These are phyloP conservation scores for Synanthedon tipuliformis DNA, from an alignment of 2,888 invertebrate genomes.

Conservation along the genomic window DNA sequence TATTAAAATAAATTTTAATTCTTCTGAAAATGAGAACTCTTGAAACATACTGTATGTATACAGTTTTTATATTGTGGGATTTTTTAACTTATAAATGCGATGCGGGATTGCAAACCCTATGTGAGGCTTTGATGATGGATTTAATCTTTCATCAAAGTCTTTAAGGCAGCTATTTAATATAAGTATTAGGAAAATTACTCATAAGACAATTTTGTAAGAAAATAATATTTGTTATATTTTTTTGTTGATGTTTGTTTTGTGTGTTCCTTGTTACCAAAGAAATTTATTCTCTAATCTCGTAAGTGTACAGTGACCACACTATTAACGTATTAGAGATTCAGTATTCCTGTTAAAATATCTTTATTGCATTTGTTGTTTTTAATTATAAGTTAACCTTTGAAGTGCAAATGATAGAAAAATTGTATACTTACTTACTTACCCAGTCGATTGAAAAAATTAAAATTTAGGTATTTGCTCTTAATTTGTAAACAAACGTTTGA, in stretches of 20 bases:
- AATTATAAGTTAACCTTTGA: slow-evolving; percentile 53
- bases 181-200: slow-evolving; percentile 11
- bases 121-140: too few relatives aligned
- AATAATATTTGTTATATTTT: slow-evolving; percentile 58
- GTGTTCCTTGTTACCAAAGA: slow-evolving; percentile 71
- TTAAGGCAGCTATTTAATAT: slow-evolving; percentile 1
- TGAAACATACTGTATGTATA: too few relatives aligned
- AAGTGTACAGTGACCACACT: slow-evolving; percentile 13
- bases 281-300: slow-evolving; percentile 3
- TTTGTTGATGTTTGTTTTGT: slow-evolving; percentile 59
- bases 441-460: too few relatives aligned
- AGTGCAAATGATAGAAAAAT: slow-evolving; percentile 46
- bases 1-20: too few relatives aligned
- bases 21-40: too few relatives aligned
- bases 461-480: too few relatives aligned
- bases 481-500: too few relatives aligned
- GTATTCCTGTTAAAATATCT: slow-evolving; percentile 43
- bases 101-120: too few relatives aligned
- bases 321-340: slow-evolving; percentile 40
- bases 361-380: slow-evolving; percentile 54
- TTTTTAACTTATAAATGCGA: too few relatives aligned
- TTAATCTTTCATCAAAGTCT: too few relatives aligned
- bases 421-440: too few relatives aligned
- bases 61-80: too few relatives aligned
- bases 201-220: slow-evolving; percentile 38